Evolutionary conservation across 2,113 vertebrate genomes (phyloP).

Genomic region (Coturnix japonica): DNA sequence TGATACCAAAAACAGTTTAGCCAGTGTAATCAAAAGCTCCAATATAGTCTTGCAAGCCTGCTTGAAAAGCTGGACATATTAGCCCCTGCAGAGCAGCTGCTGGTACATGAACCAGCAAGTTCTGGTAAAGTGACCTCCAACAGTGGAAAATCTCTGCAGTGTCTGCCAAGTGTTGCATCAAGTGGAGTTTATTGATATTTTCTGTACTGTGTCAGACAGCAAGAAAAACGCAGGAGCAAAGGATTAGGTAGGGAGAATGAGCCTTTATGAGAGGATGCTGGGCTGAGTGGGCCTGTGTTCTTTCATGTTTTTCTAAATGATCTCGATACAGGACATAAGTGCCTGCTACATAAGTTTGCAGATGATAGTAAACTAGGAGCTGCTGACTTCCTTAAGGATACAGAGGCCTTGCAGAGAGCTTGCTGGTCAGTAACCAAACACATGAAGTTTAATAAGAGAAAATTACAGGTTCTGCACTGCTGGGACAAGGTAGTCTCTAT

Average conservation of each 20-base stretch:
- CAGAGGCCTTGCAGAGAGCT: too few species aligned
- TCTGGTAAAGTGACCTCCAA: accelerated
- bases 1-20: not conserved
- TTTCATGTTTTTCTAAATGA: not conserved
- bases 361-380: not conserved
- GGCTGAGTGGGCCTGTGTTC: not conserved
- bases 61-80: not conserved
- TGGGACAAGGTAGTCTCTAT: not conserved
- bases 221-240: not conserved
- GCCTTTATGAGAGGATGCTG: not conserved
- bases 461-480: too few species aligned
- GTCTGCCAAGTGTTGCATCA: not conserved
- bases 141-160: not conserved
- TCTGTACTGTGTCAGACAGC: not conserved
- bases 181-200: not conserved
- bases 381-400: not conserved
- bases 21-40: not conserved
- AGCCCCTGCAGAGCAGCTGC: not conserved
- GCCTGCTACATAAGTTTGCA: not conserved
- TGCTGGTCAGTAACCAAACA: too few species aligned
- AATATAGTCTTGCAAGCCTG: not conserved
- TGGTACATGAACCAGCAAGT: not conserved
- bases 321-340: not conserved
- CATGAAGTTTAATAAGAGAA: too few species aligned
- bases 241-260: not conserved